These are phyloP conservation scores for Seriola quinqueradiata DNA, from an alignment of 2,113 vertebrate genomes.

Conservation along the genomic window DNA sequence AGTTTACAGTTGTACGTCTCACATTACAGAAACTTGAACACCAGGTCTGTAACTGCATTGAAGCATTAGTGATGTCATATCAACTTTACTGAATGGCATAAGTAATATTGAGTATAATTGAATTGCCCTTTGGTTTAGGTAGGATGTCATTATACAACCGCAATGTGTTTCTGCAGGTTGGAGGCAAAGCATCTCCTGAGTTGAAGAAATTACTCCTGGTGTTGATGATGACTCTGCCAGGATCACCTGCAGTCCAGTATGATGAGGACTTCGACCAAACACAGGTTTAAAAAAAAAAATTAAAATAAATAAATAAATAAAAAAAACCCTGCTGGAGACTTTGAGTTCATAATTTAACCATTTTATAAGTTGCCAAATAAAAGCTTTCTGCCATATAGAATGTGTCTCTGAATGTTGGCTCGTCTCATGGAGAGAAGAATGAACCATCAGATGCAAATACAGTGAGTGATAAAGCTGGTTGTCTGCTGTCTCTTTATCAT, in stretches of 20 bases:
- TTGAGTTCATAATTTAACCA: not conserved
- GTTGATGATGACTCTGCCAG: slow-evolving; percentile 84
- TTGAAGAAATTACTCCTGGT: slow-evolving; percentile 79
- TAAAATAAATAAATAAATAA: too few relatives aligned
- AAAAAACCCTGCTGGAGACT: not conserved
- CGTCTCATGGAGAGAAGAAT: not conserved
- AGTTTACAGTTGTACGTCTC: not conserved
- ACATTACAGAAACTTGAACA: too few relatives aligned
- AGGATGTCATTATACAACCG: not conserved
- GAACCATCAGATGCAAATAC: not conserved
- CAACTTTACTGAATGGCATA: not conserved
- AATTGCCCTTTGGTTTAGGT: not conserved
- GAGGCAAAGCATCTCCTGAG: slow-evolving; percentile 57
- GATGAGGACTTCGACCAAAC: slow-evolving; percentile 67
- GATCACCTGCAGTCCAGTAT: slow-evolving; percentile 79
- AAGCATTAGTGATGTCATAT: not conserved
- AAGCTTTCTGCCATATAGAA: slow-evolving; percentile 33
- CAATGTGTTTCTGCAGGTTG: slow-evolving; percentile 64
- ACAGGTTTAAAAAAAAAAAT: slow-evolving; percentile 56
- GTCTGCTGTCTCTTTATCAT: not conserved
- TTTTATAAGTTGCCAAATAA: not conserved
- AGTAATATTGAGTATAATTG: not conserved
- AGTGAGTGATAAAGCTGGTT: slow-evolving; percentile 30
- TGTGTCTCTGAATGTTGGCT: not conserved
- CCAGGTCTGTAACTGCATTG: too few relatives aligned